These are phyloP conservation scores for Aspidiotus rigidus DNA, from an alignment of 2,888 invertebrate genomes.

Conservation along the genomic window DNA sequence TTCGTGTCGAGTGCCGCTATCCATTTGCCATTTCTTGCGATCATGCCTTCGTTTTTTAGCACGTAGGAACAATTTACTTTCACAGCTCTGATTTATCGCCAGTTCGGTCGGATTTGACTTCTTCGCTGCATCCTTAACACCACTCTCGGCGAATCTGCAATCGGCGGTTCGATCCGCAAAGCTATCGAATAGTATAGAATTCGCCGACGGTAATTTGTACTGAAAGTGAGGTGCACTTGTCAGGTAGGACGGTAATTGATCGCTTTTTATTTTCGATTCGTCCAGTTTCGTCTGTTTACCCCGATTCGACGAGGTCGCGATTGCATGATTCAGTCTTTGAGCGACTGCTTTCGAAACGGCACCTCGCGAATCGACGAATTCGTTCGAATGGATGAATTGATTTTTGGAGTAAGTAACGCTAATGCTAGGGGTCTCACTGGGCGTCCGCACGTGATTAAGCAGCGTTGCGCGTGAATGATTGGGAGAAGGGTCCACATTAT, in stretches of 20 bases:
- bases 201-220: not conserved
- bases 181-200: constrained; percentile 5
- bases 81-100: constrained; percentile 9
- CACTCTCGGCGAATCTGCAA: constrained; percentile 6
- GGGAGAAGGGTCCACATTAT: constrained; percentile 7
- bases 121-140: constrained; percentile 3
- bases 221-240: not conserved
- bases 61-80: constrained; percentile 29
- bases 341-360: constrained; percentile 3
- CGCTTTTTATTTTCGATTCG: constrained; percentile 11
- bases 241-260: constrained; percentile 2
- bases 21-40: constrained; percentile 39
- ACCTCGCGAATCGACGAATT: not conserved
- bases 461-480: constrained; percentile 5
- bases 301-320: not conserved
- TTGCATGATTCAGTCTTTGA: constrained; percentile 7
- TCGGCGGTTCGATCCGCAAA: not conserved
- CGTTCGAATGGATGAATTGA: not conserved
- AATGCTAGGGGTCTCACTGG: not conserved
- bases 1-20: constrained; percentile 45
- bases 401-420: constrained; percentile 18
- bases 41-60: constrained; percentile 22
- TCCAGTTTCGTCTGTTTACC: constrained; percentile 2
- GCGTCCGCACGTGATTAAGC: not conserved
- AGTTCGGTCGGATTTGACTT: not conserved